Conservation (phyloP, 2,888 invertebrate species). For the Hydrotaea diabolus region DNA sequence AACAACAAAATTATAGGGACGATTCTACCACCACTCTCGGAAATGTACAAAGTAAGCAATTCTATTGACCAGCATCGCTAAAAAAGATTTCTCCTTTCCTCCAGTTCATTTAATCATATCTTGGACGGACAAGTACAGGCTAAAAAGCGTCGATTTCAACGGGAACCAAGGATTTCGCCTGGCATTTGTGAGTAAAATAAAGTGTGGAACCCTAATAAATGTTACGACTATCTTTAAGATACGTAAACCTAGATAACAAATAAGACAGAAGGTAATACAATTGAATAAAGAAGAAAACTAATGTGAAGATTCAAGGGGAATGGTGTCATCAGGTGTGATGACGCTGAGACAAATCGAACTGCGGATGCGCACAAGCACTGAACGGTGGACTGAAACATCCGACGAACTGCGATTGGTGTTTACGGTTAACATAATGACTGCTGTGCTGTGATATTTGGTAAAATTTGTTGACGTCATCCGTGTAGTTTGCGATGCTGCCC, state of each 20-base stretch:
- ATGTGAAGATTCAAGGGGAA: not conserved
- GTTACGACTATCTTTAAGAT: constrained; percentile 33
- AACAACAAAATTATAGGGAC: not conserved
- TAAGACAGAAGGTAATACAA: constrained; percentile 42
- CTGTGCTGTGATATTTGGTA: constrained; percentile 1
- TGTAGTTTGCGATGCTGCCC: not conserved
- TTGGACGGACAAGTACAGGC: not conserved
- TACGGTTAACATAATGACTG: not conserved
- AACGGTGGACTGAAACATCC: not conserved
- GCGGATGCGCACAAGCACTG: not conserved
- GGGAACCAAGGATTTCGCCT: not conserved
- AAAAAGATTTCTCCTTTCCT: not conserved
- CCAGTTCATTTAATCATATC: not conserved
- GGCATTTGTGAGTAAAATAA: constrained; percentile 12
- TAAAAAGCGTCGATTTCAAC: not conserved
- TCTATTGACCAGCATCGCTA: constrained; percentile 69
- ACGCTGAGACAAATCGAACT: not conserved
- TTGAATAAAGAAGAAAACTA: constrained; percentile 3
- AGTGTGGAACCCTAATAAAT: constrained; percentile 23
- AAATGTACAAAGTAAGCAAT: constrained; percentile 43
- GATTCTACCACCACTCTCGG: not conserved
- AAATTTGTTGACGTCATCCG: not conserved
- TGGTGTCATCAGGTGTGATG: not conserved
- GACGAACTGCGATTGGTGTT: not conserved
- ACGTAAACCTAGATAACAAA: constrained; percentile 64